Conservation (phyloP, 2,797 vertebrate genomes). For the Psittacula derbiana region DNA sequence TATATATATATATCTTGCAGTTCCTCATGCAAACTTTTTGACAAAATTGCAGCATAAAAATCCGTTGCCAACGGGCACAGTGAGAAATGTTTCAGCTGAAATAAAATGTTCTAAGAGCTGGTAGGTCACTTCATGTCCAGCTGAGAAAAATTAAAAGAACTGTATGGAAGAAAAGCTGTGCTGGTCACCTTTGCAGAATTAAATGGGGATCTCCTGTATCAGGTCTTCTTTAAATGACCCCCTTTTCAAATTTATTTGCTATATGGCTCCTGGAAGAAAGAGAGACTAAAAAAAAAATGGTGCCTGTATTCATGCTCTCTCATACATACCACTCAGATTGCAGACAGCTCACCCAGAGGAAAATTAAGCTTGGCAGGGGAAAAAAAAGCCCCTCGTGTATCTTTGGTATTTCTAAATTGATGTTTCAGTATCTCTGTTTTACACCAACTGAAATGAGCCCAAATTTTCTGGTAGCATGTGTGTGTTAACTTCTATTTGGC, state of each 20-base stretch:
- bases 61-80: slow-evolving; percentile 17
- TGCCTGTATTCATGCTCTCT: background rate
- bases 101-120: background rate
- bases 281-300: background rate
- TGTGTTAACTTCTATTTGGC: background rate
- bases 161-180: background rate
- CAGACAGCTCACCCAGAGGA: slow-evolving; percentile 15
- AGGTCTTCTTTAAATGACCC: background rate
- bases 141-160: background rate
- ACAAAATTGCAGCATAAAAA: slow-evolving; percentile 1
- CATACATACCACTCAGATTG: slow-evolving; percentile 11
- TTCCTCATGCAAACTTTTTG: background rate
- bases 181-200: background rate
- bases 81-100: slow-evolving; percentile 1
- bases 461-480: background rate
- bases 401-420: background rate
- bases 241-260: background rate
- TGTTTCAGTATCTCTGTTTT: slow-evolving; percentile 31
- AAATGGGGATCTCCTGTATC: background rate
- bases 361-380: background rate
- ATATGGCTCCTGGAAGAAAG: background rate
- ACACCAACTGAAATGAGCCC: slow-evolving; percentile 1
- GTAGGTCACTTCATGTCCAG: background rate
- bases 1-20: background rate
- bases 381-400: background rate